These are phyloP conservation scores for Phalloptychus januarius DNA, from an alignment of 2,797 vertebrate species.

Conservation along the genomic window DNA sequence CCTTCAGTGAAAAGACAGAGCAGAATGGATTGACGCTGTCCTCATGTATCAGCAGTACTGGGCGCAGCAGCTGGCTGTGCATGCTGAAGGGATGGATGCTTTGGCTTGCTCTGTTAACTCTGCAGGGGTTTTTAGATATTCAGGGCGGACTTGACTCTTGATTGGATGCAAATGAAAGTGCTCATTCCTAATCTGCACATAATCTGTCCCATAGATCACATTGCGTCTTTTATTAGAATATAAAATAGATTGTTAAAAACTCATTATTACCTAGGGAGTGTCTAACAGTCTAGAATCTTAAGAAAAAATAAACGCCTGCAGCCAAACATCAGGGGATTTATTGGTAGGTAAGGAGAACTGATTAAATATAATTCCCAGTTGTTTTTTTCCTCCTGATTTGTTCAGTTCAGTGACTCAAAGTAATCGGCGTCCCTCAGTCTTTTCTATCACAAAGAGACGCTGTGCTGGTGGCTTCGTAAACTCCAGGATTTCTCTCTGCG, in stretches of 20 bases:
- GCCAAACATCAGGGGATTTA: background rate
- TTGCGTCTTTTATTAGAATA: background rate
- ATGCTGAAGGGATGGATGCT: background rate
- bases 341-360: conserved; percentile 3
- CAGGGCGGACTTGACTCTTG: background rate
- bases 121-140: background rate
- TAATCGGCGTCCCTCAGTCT: background rate
- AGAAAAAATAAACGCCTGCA: background rate
- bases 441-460: background rate
- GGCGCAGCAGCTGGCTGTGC: conserved; percentile 22
- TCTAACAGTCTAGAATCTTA: background rate
- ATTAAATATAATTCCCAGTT: background rate
- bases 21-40: conserved; percentile 47
- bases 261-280: background rate
- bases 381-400: background rate
- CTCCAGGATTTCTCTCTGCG: background rate
- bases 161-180: background rate
- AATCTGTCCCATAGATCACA: background rate
- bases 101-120: background rate
- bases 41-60: conserved; percentile 24
- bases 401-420: background rate
- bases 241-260: conserved; percentile 3
- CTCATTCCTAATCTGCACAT: background rate
- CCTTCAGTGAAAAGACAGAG: conserved; percentile 48
- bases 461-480: background rate